Evolutionary conservation across 2,888 invertebrate genomes (phyloP).

Genomic region (Hypsopygia costalis): DNA sequence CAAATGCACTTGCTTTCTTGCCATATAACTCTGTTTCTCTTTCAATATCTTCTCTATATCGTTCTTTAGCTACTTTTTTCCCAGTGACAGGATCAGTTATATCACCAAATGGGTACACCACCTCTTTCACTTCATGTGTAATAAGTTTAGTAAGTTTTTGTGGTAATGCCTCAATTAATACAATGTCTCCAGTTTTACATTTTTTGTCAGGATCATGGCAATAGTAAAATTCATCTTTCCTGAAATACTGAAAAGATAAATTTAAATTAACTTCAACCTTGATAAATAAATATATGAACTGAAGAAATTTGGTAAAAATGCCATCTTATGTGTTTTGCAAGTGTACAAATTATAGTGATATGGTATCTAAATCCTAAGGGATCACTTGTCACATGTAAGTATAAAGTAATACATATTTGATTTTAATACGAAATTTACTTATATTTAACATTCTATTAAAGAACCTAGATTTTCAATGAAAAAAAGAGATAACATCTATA

Average conservation of each 20-base stretch:
- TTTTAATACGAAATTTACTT: too few species aligned
- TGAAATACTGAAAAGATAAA: conserved; percentile 85
- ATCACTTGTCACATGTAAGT: too few species aligned
- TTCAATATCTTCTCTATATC: conserved; percentile 88
- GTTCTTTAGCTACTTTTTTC: conserved; percentile 86
- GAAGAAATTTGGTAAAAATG: too few species aligned
- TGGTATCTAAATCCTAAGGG: too few species aligned
- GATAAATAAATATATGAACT: too few species aligned
- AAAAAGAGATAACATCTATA: too few species aligned
- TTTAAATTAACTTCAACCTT: too few species aligned
- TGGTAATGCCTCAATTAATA: conserved; percentile 87
- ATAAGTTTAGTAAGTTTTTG: conserved; percentile 87
- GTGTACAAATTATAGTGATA: too few species aligned
- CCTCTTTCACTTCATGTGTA: conserved; percentile 88
- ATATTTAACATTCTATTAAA: too few species aligned
- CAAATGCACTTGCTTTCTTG: conserved; percentile 83
- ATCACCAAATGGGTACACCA: conserved; percentile 91
- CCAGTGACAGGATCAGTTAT: conserved; percentile 92
- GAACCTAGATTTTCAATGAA: too few species aligned
- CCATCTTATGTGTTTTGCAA: too few species aligned
- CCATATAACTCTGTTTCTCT: conserved; percentile 85
- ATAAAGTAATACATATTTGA: too few species aligned
- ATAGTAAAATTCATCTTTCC: conserved; percentile 85
- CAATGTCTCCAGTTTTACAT: conserved; percentile 91
- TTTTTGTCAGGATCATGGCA: conserved; percentile 88